phyloP scores from a whole-genome alignment of 2,888 invertebrate genomes.

The Ephialtes manifestator region DNA sequence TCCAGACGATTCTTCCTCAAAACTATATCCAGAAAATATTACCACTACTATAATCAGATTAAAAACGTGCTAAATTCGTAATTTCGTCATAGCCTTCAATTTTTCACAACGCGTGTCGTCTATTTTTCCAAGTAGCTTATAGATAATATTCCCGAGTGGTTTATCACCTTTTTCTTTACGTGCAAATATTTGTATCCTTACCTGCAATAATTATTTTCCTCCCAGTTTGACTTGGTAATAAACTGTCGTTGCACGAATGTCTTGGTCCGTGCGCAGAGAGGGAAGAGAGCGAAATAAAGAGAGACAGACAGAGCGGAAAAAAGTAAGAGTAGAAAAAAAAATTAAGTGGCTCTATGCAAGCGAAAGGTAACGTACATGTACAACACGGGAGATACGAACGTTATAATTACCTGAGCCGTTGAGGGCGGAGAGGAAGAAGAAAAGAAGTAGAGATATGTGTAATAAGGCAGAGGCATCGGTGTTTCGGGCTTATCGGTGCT shows the following conservation, averaged over 20 bases:
- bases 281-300: not conserved
- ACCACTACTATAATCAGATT: too few species aligned
- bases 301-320: not conserved
- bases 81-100: too few species aligned
- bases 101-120: not conserved
- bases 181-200: slow-evolving; percentile 46
- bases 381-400: slow-evolving; percentile 50
- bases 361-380: not conserved
- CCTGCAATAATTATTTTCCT: slow-evolving; percentile 61
- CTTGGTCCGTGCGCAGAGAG: not conserved
- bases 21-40: not conserved
- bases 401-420: slow-evolving; percentile 50
- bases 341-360: not conserved
- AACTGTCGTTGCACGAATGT: slow-evolving; percentile 3
- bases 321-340: slow-evolving; percentile 12
- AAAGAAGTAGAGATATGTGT: slow-evolving; percentile 60
- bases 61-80: too few species aligned
- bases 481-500: slow-evolving; percentile 59
- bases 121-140: not conserved
- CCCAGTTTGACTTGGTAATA: slow-evolving; percentile 36
- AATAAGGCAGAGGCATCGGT: slow-evolving; percentile 57
- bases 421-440: slow-evolving; percentile 50
- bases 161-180: slow-evolving; percentile 22
- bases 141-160: not conserved
- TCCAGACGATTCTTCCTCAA: too few species aligned